phyloP scores from a whole-genome alignment of 2,113 vertebrate species.

The Ariopsis seemanni region DNA sequence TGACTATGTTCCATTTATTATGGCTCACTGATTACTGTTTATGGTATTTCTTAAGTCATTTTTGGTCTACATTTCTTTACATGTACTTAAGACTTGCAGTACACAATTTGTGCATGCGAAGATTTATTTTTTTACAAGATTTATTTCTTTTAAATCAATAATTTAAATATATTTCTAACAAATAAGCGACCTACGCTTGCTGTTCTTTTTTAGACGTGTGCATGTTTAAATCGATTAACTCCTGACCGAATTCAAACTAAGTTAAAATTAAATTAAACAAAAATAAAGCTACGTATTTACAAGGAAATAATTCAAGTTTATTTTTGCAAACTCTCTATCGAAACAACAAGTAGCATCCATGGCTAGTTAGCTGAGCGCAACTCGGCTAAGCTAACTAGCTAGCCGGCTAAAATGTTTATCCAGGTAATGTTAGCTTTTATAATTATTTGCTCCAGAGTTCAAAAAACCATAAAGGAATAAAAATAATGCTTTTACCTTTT shows the following conservation, averaged over 20 bases:
- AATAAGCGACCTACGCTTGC: not conserved
- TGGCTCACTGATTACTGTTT: too few species aligned
- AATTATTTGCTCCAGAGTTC: not conserved
- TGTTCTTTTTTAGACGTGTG: not conserved
- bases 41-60: too few species aligned
- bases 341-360: constrained; percentile 25
- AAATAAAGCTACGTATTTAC: not conserved
- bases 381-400: not conserved
- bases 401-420: not conserved
- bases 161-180: not conserved
- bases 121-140: not conserved
- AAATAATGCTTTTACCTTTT: constrained; percentile 5
- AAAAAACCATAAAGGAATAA: not conserved
- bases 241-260: not conserved
- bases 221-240: not conserved
- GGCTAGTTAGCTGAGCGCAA: not conserved
- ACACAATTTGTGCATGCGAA: not conserved
- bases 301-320: not conserved
- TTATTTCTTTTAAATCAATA: not conserved
- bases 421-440: not conserved
- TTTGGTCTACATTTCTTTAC: too few species aligned
- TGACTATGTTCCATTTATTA: too few species aligned
- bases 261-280: not conserved
- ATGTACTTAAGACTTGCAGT: too few species aligned
- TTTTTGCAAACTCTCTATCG: not conserved